phyloP scores from a whole-genome alignment of 64 coral and sea anemone genomes.

The Stichodactyla mertensii region DNA sequence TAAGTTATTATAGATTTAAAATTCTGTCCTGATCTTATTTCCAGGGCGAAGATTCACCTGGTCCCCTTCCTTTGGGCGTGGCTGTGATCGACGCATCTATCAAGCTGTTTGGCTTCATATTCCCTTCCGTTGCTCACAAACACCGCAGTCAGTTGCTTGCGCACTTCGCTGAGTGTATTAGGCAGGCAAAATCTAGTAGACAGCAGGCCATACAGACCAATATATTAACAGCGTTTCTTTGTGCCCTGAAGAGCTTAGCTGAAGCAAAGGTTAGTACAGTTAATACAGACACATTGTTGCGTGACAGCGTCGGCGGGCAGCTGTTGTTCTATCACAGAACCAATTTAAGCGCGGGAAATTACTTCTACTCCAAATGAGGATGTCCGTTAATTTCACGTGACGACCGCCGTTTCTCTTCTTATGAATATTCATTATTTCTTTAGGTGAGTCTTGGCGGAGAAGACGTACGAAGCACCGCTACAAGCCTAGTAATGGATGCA shows the following conservation, averaged over 20 bases:
- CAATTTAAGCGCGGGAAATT: too few species aligned
- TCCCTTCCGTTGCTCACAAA: slow-evolving; percentile 85
- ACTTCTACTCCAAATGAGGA: too few species aligned
- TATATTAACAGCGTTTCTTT: slow-evolving; percentile 91
- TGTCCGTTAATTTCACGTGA: too few species aligned
- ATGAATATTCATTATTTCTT: slow-evolving; percentile 47
- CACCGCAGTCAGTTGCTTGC: slow-evolving; percentile 86
- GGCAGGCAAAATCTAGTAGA: slow-evolving; percentile 79
- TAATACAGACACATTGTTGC: neutral
- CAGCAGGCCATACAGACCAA: slow-evolving; percentile 96
- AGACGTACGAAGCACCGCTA: slow-evolving; percentile 87
- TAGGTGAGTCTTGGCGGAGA: slow-evolving; percentile 82
- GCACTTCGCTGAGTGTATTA: slow-evolving; percentile 94
- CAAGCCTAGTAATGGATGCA: slow-evolving; percentile 92
- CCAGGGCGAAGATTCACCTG: slow-evolving; percentile 84
- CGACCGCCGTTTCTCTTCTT: neutral
- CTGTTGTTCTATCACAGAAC: too few species aligned
- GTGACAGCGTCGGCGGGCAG: neutral
- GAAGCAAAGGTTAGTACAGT: slow-evolving; percentile 37
- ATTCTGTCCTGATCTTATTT: neutral
- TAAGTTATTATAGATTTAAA: neutral
- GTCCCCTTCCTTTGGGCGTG: slow-evolving; percentile 84
- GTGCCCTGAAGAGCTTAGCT: slow-evolving; percentile 60
- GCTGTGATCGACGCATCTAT: slow-evolving; percentile 95
- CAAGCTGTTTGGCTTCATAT: slow-evolving; percentile 84